phyloP scores from a whole-genome alignment of 2,888 invertebrate genomes.

The Achlya flavicornis region DNA sequence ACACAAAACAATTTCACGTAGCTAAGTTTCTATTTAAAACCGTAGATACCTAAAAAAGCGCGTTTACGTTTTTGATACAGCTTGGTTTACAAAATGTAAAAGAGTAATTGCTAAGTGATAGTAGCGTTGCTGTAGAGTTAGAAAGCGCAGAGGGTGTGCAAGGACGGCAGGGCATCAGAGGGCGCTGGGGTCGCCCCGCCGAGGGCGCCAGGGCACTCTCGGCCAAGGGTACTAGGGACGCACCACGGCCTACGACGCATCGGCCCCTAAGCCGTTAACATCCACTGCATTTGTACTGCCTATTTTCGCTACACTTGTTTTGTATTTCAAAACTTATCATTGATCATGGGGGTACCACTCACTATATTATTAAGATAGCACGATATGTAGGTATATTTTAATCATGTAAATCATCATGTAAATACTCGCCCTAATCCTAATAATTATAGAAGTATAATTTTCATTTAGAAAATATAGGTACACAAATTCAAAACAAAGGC shows the following conservation, averaged over 20 bases:
- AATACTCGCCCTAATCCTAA: too few species aligned
- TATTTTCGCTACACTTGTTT: constrained; percentile 43
- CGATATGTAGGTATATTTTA: too few species aligned
- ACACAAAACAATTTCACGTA: constrained; percentile 19
- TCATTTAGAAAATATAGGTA: not conserved
- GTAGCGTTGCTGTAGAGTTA: constrained; percentile 24
- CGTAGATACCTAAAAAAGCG: not conserved
- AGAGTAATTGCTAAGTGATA: constrained; percentile 47
- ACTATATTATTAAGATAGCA: not conserved
- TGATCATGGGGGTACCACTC: not conserved
- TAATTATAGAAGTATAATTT: too few species aligned
- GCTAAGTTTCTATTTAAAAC: not conserved
- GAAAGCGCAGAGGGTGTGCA: constrained; percentile 57
- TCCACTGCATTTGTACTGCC: constrained; percentile 39
- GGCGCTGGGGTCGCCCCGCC: constrained; percentile 58
- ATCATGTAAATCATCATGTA: too few species aligned
- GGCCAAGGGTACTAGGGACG: constrained; percentile 68
- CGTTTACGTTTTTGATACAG: not conserved
- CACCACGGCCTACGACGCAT: constrained; percentile 35
- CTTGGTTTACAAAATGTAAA: constrained; percentile 35
- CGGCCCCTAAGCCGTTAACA: constrained; percentile 48
- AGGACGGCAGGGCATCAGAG: constrained; percentile 64
- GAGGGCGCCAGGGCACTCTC: constrained; percentile 60
- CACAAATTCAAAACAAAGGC: not conserved
- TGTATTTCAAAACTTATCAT: constrained; percentile 21